These are phyloP conservation scores for Seriola quinqueradiata DNA, from an alignment of 2,113 vertebrate genomes.

Conservation along the genomic window DNA sequence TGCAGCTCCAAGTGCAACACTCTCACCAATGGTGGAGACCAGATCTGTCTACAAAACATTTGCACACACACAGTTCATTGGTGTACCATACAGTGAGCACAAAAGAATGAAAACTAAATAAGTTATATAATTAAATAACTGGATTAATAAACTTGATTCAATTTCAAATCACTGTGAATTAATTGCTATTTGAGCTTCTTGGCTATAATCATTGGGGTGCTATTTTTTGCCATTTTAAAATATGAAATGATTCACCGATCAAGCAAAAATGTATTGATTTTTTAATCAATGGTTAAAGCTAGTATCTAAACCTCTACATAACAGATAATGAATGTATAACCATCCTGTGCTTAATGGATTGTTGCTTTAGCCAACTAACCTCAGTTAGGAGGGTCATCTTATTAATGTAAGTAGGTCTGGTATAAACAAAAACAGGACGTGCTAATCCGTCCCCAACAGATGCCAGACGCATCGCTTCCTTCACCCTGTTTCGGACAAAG, in stretches of 20 bases:
- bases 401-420: conserved; percentile 84
- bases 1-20: conserved; percentile 86
- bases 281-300: neutral
- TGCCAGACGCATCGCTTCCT: conserved; percentile 85
- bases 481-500: conserved; percentile 84
- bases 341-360: neutral
- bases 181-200: neutral
- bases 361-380: conserved; percentile 70
- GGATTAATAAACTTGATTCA: neutral
- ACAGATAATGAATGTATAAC: neutral
- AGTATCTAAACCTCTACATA: neutral
- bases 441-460: conserved; percentile 79
- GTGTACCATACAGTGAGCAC: neutral
- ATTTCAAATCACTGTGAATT: neutral
- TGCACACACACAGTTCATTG: conserved; percentile 30
- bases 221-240: neutral
- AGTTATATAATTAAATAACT: neutral
- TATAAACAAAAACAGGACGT: conserved; percentile 86
- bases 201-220: neutral
- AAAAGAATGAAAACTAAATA: neutral
- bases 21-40: conserved; percentile 87
- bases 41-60: conserved; percentile 82
- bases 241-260: neutral
- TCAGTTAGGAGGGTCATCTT: conserved; percentile 78
- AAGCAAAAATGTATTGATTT: neutral